A percentile compares a stretch with the other conserved stretches of the same genome.
Conservation (phyloP, 2,888 invertebrate species). For the Aporophyla lueneburgensis region DNA sequence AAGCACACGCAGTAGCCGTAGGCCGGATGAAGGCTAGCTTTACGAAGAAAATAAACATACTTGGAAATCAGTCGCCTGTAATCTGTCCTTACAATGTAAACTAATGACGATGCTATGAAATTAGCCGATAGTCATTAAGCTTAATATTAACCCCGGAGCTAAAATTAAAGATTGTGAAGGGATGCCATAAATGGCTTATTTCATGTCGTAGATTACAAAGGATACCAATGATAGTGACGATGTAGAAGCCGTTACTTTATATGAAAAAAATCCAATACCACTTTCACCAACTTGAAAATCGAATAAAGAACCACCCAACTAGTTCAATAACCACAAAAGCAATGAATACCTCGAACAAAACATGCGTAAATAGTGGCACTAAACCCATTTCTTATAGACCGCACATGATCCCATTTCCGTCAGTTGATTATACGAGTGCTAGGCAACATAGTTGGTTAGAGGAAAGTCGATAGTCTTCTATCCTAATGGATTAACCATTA, state of each 20-base stretch:
- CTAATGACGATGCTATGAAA: not conserved
- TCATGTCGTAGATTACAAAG: not conserved
- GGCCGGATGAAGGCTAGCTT: constrained; percentile 18
- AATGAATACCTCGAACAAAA: constrained; percentile 43
- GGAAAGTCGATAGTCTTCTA: constrained; percentile 51
- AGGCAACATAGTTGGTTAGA: constrained; percentile 50
- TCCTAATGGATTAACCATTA: constrained; percentile 54
- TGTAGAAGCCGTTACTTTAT: not conserved
- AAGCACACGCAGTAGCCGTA: constrained; percentile 33
- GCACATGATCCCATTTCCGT: constrained; percentile 58
- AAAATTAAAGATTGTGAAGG: not conserved
- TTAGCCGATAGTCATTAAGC: not conserved
- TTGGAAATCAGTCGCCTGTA: not conserved
- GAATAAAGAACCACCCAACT: constrained; percentile 40
- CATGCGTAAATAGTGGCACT: constrained; percentile 47
- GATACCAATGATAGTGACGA: not conserved
- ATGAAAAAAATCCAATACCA: constrained; percentile 18
- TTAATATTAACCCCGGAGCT: not conserved
- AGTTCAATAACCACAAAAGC: constrained; percentile 39
- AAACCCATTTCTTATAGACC: constrained; percentile 48
- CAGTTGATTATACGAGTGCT: constrained; percentile 52
- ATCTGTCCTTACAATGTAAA: constrained; percentile 17
- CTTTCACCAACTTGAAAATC: constrained; percentile 34
- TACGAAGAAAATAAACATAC: constrained; percentile 30
- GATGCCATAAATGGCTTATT: not conserved